phyloP scores from a whole-genome alignment of 2,113 vertebrate species.

The Sialia sialis region DNA sequence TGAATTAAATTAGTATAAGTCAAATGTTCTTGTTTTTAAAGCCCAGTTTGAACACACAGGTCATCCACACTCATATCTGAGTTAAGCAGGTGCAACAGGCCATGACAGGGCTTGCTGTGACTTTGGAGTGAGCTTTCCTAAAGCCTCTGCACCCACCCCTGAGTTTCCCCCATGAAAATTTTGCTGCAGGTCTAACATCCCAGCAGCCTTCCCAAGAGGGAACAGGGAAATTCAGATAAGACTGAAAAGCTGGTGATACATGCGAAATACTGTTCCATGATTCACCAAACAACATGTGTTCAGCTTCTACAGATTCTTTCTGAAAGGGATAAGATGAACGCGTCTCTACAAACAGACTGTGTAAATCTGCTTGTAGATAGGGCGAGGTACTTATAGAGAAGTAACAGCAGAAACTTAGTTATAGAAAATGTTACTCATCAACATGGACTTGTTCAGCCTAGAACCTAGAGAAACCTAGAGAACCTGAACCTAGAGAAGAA shows the following conservation, averaged over 20 bases:
- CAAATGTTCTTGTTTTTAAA: slow-evolving; percentile 36
- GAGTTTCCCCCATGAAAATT: background rate
- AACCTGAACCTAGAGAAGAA: background rate
- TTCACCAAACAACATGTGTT: background rate
- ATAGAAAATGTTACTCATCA: background rate
- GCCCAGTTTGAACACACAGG: background rate
- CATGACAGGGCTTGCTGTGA: background rate
- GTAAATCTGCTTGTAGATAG: background rate
- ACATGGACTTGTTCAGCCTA: background rate
- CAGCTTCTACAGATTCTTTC: background rate
- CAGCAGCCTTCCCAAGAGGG: background rate
- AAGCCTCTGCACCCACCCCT: background rate
- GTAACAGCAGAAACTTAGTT: background rate
- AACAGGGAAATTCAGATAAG: background rate
- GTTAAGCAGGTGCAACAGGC: background rate
- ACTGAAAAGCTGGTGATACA: background rate
- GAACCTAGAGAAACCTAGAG: too few species aligned
- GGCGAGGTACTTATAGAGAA: background rate
- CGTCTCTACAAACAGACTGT: background rate
- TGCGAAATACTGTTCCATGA: background rate
- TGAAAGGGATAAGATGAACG: background rate
- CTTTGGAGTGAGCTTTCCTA: background rate
- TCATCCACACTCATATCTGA: background rate
- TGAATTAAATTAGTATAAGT: slow-evolving; percentile 32
- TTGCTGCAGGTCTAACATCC: background rate